Base-by-base conservation (phyloP, 2,113 vertebrate genomes). In the Seriola dumerili region DNA sequence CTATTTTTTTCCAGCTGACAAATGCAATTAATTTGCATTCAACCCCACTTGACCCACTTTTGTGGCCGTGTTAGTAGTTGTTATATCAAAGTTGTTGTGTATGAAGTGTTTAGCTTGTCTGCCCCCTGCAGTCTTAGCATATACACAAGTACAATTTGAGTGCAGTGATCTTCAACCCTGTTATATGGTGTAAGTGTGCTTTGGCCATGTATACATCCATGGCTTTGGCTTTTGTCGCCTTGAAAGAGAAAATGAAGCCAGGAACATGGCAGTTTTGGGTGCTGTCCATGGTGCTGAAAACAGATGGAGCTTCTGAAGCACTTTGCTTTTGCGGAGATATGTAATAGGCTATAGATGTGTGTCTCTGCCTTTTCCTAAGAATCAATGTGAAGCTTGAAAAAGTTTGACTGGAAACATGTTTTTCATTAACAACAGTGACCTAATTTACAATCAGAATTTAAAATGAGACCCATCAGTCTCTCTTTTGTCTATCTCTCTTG, bases 271-370 rank as follows among this genome's bases (percentile, higher is more conserved):
- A 1, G 8, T 32, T 13, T 8, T 3, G 0, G 59, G 62, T 6
- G 69, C 86, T 92, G 76, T 91, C 90, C 69, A 0, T 87, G 84
- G 84, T 91, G 78, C 91, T 90, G 88, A 88, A 84, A 46, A 23
- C 3, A n/a, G 4, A 4, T 0, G 0, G 8, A 29, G 29, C n/a
- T 58, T 57, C 4, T 80, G n/a, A 42, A 42, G 29, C 36, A 25
- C 21, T 63, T 10, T n/a, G 25, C 3, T 58, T 78, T 25, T 23
- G 19, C 44, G n/a, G 32, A 17, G 64, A 29, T 29, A 29, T 4
- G 57, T 57, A 48, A 25, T 9, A 21, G 29, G 2, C 7, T 59
- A 29, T 29, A 1, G 1, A 55, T 42, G 29, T 74, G 57, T 58
- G 36, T 57, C 8, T 34, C 61, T 52, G 44, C 7, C 48, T 57